phyloP scores from a whole-genome alignment of 2,888 invertebrate species.

The Pristionchus japonicus region DNA sequence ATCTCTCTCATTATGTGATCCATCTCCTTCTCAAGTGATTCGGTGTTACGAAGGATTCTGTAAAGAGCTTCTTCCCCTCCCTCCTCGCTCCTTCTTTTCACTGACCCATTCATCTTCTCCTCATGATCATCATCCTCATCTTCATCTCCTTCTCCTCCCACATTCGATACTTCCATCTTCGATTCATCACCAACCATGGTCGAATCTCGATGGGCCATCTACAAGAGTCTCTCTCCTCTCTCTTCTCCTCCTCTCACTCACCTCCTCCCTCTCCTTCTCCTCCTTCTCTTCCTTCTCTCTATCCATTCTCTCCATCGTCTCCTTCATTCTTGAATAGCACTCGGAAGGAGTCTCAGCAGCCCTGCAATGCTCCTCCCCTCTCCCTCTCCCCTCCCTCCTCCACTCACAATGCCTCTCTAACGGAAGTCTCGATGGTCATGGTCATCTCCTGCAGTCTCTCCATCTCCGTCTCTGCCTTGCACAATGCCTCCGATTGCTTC shows the following conservation, averaged over 20 bases:
- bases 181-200: not conserved
- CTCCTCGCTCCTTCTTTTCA: not conserved
- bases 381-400: not conserved
- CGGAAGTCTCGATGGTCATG: not conserved
- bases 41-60: constrained; percentile 12
- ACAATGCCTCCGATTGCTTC: not conserved
- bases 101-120: constrained; percentile 9
- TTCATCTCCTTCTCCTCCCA: not conserved
- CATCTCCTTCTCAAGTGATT: constrained; percentile 11
- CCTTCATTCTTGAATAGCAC: not conserved
- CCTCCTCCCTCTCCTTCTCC: constrained; percentile 52
- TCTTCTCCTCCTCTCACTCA: constrained; percentile 50
- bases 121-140: too few species aligned
- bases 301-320: constrained; percentile 51
- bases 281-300: constrained; percentile 52
- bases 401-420: not conserved
- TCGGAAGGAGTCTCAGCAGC: not conserved
- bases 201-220: not conserved
- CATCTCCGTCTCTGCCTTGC: not conserved
- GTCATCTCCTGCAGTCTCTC: not conserved
- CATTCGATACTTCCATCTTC: constrained; percentile 35
- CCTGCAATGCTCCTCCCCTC: not conserved
- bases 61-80: too few species aligned
- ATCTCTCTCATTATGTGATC: constrained; percentile 33
- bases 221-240: constrained; percentile 49